Conservation (phyloP, 2,888 invertebrate genomes). For the Microplitis deprimator region DNA sequence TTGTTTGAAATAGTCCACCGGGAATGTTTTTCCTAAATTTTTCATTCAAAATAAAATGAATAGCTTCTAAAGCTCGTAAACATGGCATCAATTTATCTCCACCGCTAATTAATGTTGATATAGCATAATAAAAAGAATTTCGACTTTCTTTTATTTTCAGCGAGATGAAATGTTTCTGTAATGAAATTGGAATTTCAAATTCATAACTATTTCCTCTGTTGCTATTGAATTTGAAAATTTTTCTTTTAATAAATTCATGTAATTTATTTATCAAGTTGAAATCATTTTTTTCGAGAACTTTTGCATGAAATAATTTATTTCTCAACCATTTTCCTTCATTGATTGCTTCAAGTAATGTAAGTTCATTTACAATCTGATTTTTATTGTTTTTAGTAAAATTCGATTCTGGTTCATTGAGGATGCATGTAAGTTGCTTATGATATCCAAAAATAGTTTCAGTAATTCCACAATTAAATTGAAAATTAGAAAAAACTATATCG, state of each 20-base stretch:
- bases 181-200: not conserved
- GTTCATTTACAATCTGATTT: not conserved
- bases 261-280: not conserved
- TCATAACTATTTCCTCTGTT: not conserved
- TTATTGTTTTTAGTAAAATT: not conserved
- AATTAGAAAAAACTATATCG: slow-evolving; percentile 18
- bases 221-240: not conserved
- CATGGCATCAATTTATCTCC: not conserved
- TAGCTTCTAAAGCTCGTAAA: not conserved
- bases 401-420: not conserved
- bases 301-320: not conserved
- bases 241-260: not conserved
- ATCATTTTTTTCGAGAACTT: not conserved
- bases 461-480: not conserved
- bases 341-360: not conserved
- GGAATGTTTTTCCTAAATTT: not conserved
- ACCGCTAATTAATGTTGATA: not conserved
- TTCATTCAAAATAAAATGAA: not conserved
- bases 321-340: not conserved
- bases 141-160: not conserved
- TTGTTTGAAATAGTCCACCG: not conserved
- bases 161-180: not conserved
- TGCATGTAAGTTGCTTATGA: not conserved
- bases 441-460: not conserved
- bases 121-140: not conserved